These are phyloP conservation scores for Diabrotica virgifera DNA, from an alignment of 1,140 invertebrate genomes.

Conservation along the genomic window DNA sequence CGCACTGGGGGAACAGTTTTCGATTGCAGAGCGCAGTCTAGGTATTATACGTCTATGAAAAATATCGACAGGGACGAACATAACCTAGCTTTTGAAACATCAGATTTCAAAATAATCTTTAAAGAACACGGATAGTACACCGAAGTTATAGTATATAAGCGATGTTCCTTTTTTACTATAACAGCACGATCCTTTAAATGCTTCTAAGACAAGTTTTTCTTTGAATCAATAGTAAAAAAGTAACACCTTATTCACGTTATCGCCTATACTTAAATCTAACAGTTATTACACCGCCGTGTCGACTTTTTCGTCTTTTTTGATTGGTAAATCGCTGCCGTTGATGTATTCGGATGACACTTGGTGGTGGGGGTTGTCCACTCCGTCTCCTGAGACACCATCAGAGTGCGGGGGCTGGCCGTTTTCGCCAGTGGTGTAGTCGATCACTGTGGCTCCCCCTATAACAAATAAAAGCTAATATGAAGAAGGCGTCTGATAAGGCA, in stretches of 20 bases:
- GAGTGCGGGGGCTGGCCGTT: constrained; percentile 50
- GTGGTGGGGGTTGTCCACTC: constrained; percentile 57
- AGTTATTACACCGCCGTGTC: constrained; percentile 55
- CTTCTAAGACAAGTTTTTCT: too few species aligned
- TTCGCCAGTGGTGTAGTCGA: constrained; percentile 53
- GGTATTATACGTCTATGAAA: too few species aligned
- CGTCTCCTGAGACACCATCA: constrained; percentile 38
- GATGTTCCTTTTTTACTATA: not conserved
- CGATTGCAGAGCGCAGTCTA: too few species aligned
- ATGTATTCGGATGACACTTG: constrained; percentile 56
- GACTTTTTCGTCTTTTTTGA: constrained; percentile 56
- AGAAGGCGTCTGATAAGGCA: constrained; percentile 5
- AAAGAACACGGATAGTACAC: not conserved
- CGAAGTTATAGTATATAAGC: not conserved
- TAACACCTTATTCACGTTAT: not conserved
- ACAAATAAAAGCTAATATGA: constrained; percentile 46
- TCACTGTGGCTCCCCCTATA: constrained; percentile 57
- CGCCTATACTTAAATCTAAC: not conserved
- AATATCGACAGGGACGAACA: not conserved
- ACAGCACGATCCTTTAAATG: too few species aligned
- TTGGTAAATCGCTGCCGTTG: constrained; percentile 55
- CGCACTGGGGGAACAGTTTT: too few species aligned
- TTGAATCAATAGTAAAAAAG: not conserved
- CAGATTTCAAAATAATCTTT: not conserved
- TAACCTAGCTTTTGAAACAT: not conserved